These are phyloP conservation scores for Acanthococcus lagerstroemiae DNA, from an alignment of 2,888 invertebrate genomes.

Conservation along the genomic window DNA sequence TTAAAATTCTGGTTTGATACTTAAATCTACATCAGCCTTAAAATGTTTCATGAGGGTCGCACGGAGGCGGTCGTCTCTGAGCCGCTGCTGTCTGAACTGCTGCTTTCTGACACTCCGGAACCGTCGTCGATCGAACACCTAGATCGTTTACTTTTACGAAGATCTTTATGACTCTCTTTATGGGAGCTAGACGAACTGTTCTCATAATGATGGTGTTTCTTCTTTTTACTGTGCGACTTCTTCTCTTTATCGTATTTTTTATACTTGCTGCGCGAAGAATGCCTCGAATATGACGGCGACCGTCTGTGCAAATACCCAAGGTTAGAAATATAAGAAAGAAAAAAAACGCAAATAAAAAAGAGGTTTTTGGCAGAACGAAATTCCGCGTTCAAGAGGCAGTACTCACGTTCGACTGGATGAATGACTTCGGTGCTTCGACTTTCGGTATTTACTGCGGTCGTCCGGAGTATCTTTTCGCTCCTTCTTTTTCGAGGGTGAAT, in stretches of 20 bases:
- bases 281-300: background rate
- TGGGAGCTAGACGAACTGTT: conserved; percentile 3
- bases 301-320: background rate
- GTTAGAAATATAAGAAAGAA: no score
- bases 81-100: background rate
- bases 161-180: conserved; percentile 11
- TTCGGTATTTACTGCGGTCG: background rate
- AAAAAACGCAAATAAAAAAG: background rate
- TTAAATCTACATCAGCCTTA: background rate
- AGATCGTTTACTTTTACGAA: conserved; percentile 10
- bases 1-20: background rate
- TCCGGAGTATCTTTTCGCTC: no score
- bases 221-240: conserved; percentile 8
- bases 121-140: conserved; percentile 3
- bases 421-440: background rate
- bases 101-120: background rate
- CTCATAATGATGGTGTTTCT: conserved; percentile 4
- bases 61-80: no score
- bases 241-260: conserved; percentile 4
- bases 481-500: no score
- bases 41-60: background rate
- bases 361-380: background rate
- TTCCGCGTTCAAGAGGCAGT: background rate
- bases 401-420: background rate
- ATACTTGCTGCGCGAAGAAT: no score